phyloP scores from a whole-genome alignment of 2,888 invertebrate species.

The Perithous albicinctus region DNA sequence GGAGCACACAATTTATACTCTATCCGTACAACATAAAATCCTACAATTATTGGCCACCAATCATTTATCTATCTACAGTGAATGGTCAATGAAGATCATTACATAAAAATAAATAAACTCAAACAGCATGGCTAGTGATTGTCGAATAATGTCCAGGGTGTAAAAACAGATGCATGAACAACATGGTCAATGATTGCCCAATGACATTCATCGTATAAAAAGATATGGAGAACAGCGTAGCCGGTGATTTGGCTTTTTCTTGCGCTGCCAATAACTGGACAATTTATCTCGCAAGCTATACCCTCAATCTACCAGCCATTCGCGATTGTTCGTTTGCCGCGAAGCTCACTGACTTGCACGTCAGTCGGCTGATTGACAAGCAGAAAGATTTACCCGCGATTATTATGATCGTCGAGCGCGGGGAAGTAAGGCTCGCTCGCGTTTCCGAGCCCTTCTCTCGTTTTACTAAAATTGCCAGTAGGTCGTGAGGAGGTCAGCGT shows the following conservation, averaged over 20 bases:
- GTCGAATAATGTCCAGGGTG: too few relatives aligned
- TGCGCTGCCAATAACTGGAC: conserved; percentile 1
- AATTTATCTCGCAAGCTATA: background rate
- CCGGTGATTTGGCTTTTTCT: background rate
- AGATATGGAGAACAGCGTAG: background rate
- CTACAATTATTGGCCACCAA: conserved; percentile 19
- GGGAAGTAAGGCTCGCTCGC: conserved; percentile 66
- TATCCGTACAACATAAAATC: background rate
- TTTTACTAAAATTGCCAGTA: conserved; percentile 80
- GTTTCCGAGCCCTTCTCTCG: conserved; percentile 36
- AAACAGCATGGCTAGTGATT: too few relatives aligned
- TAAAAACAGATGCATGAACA: too few relatives aligned
- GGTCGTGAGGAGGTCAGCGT: conserved; percentile 82
- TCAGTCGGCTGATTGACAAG: conserved; percentile 81
- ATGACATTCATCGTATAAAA: background rate
- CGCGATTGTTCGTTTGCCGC: conserved; percentile 44
- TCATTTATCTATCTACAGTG: background rate
- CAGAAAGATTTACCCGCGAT: conserved; percentile 79
- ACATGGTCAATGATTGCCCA: too few relatives aligned
- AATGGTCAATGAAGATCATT: background rate
- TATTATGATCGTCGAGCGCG: conserved; percentile 79
- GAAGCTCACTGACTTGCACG: conserved; percentile 68
- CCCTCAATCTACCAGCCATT: background rate
- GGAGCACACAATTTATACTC: background rate
- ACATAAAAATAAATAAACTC: too few relatives aligned